These are phyloP conservation scores for Drosophila affinis DNA, from an alignment of 2,888 invertebrate genomes.

Conservation along the genomic window DNA sequence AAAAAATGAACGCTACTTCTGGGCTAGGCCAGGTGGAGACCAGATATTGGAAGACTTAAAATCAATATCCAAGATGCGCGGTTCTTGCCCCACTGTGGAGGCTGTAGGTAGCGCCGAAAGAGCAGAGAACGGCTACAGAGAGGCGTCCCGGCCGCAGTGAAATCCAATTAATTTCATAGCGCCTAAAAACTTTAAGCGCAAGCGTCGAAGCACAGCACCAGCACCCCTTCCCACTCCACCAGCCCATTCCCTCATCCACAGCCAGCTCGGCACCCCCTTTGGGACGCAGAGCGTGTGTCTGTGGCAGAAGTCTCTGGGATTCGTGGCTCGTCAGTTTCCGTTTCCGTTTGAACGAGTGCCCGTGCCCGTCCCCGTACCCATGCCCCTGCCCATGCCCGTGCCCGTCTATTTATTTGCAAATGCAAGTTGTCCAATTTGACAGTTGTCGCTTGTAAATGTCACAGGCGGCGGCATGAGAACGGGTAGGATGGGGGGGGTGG, in stretches of 20 bases:
- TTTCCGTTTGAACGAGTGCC: slow-evolving; percentile 65
- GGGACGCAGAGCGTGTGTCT: neutral
- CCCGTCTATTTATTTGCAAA: slow-evolving; percentile 74
- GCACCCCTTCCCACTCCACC: neutral
- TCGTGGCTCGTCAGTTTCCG: slow-evolving; percentile 40
- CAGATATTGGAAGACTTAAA: too few relatives aligned
- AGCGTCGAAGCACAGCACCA: slow-evolving; percentile 60
- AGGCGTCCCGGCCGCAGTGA: slow-evolving; percentile 31
- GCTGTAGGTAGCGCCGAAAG: too few relatives aligned
- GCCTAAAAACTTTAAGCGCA: slow-evolving; percentile 75
- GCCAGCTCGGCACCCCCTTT: neutral
- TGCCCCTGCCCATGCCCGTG: neutral
- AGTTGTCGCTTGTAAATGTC: slow-evolving; percentile 74
- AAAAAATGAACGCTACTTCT: too few relatives aligned
- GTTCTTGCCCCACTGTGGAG: too few relatives aligned
- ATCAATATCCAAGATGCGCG: too few relatives aligned
- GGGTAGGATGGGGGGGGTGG: neutral
- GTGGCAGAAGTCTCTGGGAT: slow-evolving; percentile 11
- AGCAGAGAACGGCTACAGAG: neutral
- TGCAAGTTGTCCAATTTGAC: slow-evolving; percentile 76
- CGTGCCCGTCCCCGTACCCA: neutral
- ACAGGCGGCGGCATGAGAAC: slow-evolving; percentile 11
- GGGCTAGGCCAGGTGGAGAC: too few relatives aligned
- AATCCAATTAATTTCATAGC: slow-evolving; percentile 76
- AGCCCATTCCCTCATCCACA: neutral